These are phyloP conservation scores for Eristalis tenax DNA, from an alignment of 2,888 invertebrate genomes.

Conservation along the genomic window DNA sequence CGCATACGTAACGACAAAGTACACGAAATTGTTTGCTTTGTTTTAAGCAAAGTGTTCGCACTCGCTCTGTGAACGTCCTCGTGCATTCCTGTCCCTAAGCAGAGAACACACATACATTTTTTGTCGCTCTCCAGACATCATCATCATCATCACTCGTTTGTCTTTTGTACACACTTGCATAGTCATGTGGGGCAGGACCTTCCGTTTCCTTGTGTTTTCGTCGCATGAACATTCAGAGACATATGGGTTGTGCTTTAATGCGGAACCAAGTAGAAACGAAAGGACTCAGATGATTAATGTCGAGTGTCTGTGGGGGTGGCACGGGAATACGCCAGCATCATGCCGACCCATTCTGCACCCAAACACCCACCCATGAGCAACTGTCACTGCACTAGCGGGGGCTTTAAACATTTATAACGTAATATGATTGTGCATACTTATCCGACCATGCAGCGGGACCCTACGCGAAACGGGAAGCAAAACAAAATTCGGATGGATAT, in stretches of 20 bases:
- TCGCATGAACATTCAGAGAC: background rate
- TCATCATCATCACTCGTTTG: conserved; percentile 56
- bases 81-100: conserved; percentile 27
- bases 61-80: conserved; percentile 59
- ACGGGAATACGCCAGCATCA: conserved; percentile 17
- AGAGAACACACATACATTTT: conserved; percentile 18
- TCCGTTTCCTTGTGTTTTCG: conserved; percentile 56
- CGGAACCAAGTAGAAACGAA: conserved; percentile 55
- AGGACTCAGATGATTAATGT: conserved; percentile 68
- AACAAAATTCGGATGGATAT: conserved; percentile 56
- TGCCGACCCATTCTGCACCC: background rate
- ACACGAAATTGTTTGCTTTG: conserved; percentile 62
- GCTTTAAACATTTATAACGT: conserved; percentile 58
- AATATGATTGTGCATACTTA: conserved; percentile 63
- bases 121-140: conserved; percentile 53
- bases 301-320: conserved; percentile 8
- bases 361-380: conserved; percentile 16
- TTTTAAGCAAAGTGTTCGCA: conserved; percentile 57
- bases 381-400: conserved; percentile 51
- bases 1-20: conserved; percentile 58
- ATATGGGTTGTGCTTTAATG: conserved; percentile 46
- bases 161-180: conserved; percentile 62
- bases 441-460: conserved; percentile 34
- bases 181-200: conserved; percentile 68
- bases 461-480: conserved; percentile 17